A percentile compares a stretch with the other conserved stretches of the same genome.
These are phyloP conservation scores for Plemyria rubiginata DNA, from an alignment of 2,888 invertebrate species.

Conservation along the genomic window DNA sequence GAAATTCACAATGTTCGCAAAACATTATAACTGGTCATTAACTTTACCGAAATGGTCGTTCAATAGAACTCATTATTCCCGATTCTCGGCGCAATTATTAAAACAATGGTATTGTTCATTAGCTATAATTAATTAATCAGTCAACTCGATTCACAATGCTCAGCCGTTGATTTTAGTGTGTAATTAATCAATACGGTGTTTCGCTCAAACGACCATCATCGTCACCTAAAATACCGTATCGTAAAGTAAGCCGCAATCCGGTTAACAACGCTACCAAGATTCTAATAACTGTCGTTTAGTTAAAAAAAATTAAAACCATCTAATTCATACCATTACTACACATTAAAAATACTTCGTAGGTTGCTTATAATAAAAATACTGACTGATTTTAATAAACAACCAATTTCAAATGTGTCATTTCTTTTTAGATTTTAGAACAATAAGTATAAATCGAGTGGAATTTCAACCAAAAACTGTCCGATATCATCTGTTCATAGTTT, in stretches of 20 bases:
- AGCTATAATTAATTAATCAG: slow-evolving; percentile 41
- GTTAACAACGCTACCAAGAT: background rate
- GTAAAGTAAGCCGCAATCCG: background rate
- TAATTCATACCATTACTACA: too few relatives aligned
- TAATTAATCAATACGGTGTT: slow-evolving; percentile 24
- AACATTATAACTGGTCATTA: slow-evolving; percentile 23
- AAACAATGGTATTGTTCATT: slow-evolving; percentile 39
- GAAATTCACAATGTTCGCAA: slow-evolving; percentile 17
- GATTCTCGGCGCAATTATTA: slow-evolving; percentile 17
- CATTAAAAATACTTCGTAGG: too few relatives aligned
- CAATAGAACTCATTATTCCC: slow-evolving; percentile 31
- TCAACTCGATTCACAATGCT: slow-evolving; percentile 33
- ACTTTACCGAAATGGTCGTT: slow-evolving; percentile 25
- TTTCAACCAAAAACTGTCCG: too few relatives aligned
- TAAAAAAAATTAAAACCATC: too few relatives aligned
- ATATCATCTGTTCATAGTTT: too few relatives aligned
- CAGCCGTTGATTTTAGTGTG: slow-evolving; percentile 30
- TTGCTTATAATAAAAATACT: too few relatives aligned
- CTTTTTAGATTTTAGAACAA: too few relatives aligned
- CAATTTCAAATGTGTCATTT: too few relatives aligned
- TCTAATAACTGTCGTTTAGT: background rate
- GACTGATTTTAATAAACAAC: too few relatives aligned
- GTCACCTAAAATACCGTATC: background rate
- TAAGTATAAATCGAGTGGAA: too few relatives aligned
- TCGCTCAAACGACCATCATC: background rate